Percentiles rank a stretch among this genome's conserved stretches.
phyloP scores from a whole-genome alignment of 2,797 vertebrate species.

The Benthosema pterotum region DNA sequence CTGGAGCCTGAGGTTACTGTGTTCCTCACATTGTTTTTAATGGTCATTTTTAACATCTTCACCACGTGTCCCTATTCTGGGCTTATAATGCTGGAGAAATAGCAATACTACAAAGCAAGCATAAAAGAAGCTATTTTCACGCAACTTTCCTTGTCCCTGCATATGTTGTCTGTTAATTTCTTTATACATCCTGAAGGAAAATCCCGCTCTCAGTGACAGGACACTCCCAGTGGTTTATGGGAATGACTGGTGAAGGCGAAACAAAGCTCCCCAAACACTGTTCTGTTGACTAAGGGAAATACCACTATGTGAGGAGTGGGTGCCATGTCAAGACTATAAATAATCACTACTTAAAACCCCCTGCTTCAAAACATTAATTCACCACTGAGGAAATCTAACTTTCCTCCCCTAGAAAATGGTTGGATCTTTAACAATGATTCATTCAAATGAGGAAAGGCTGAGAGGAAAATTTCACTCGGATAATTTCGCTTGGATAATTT shows the following conservation, averaged over 20 bases:
- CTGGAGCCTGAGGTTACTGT: not conserved
- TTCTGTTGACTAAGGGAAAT: slow-evolving; percentile 80
- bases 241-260: slow-evolving; percentile 58
- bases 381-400: slow-evolving; percentile 40
- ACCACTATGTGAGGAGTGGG: slow-evolving; percentile 72
- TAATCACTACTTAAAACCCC: slow-evolving; percentile 71
- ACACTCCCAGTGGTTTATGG: slow-evolving; percentile 56
- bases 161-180: not conserved
- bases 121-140: too few relatives aligned
- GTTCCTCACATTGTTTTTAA: not conserved
- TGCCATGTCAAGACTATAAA: slow-evolving; percentile 76
- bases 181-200: slow-evolving; percentile 20
- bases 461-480: slow-evolving; percentile 39
- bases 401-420: slow-evolving; percentile 53
- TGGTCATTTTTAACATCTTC: not conserved
- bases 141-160: too few relatives aligned
- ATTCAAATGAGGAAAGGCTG: slow-evolving; percentile 48
- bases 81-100: too few relatives aligned
- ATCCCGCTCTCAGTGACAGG: slow-evolving; percentile 41
- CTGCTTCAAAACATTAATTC: slow-evolving; percentile 57
- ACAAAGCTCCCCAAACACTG: slow-evolving; percentile 76
- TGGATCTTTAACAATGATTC: slow-evolving; percentile 63
- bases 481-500: slow-evolving; percentile 41
- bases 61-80: too few relatives aligned
- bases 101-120: too few relatives aligned